These are phyloP conservation scores for Hippocampus guttulatus DNA, from an alignment of 2,113 vertebrate genomes.

Conservation along the genomic window DNA sequence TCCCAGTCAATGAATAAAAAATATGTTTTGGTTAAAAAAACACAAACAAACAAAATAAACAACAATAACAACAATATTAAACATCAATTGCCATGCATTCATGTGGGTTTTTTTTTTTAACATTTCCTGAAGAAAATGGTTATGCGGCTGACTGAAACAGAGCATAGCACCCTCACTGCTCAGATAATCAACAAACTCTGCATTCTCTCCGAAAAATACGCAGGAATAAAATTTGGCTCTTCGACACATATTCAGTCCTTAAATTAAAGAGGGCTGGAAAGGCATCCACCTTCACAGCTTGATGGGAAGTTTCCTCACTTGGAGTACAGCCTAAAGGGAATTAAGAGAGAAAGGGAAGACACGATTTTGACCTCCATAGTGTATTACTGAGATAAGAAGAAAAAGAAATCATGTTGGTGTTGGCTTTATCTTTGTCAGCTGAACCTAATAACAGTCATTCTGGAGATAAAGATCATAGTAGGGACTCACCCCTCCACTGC, in stretches of 20 bases:
- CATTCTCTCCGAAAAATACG: neutral
- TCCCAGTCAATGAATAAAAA: conserved; percentile 1
- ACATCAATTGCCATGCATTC: neutral
- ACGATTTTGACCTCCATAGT: neutral
- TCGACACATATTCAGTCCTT: neutral
- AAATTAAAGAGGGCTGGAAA: conserved; percentile 11
- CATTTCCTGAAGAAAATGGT: neutral
- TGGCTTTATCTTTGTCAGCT: neutral
- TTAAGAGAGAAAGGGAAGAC: conserved; percentile 1
- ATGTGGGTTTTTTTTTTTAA: neutral
- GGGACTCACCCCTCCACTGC: conserved; percentile 40
- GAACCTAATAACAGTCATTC: neutral
- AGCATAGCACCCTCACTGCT: neutral
- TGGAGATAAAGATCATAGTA: neutral
- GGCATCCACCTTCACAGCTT: neutral
- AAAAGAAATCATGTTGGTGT: neutral
- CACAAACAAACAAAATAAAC: no score
- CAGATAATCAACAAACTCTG: neutral
- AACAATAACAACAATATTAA: neutral
- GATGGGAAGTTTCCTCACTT: conserved; percentile 17
- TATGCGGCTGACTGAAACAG: neutral
- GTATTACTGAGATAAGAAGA: neutral
- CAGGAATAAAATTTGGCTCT: neutral
- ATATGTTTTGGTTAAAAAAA: conserved; percentile 13
- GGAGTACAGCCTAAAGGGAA: conserved; percentile 39